phyloP scores from a whole-genome alignment of 2,888 invertebrate species.

The Drosophila setosimentum region DNA sequence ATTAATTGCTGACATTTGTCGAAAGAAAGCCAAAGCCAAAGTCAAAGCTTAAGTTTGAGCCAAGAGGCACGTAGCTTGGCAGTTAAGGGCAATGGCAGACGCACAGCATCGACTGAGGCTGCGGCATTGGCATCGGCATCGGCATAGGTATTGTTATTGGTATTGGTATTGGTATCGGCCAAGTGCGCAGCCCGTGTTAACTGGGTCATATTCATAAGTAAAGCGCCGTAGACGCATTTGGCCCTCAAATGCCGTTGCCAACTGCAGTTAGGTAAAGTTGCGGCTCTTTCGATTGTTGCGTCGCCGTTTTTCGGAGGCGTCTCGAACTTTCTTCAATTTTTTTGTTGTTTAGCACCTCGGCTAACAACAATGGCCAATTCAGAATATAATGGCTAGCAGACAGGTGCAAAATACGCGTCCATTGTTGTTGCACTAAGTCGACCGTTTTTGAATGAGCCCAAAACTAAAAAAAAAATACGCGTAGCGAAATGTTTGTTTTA shows the following conservation, averaged over 20 bases:
- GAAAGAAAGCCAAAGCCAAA: constrained; percentile 63
- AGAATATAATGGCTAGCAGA: constrained; percentile 43
- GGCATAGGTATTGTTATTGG: background rate
- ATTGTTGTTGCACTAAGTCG: constrained; percentile 33
- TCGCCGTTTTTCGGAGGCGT: constrained; percentile 27
- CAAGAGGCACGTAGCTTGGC: constrained; percentile 51
- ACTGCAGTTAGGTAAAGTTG: constrained; percentile 56
- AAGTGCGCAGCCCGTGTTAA: constrained; percentile 57
- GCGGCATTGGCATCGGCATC: background rate
- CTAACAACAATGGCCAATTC: constrained; percentile 47
- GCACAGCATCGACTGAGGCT: constrained; percentile 36
- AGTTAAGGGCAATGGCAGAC: constrained; percentile 43
- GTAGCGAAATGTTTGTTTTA: constrained; percentile 74
- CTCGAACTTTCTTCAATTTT: constrained; percentile 73
- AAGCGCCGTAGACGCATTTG: constrained; percentile 54
- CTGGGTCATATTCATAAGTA: constrained; percentile 79
- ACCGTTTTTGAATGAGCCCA: background rate
- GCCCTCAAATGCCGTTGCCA: constrained; percentile 62
- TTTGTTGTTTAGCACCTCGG: constrained; percentile 59
- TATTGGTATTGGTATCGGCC: constrained; percentile 8
- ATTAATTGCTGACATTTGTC: constrained; percentile 71
- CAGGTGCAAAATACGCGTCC: constrained; percentile 65
- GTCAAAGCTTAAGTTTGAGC: constrained; percentile 16
- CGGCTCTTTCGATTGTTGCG: constrained; percentile 16
- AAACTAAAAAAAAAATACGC: constrained; percentile 65